These are phyloP conservation scores for Hirtodrosophila alboralis DNA, from an alignment of 2,888 invertebrate genomes.

Conservation along the genomic window DNA sequence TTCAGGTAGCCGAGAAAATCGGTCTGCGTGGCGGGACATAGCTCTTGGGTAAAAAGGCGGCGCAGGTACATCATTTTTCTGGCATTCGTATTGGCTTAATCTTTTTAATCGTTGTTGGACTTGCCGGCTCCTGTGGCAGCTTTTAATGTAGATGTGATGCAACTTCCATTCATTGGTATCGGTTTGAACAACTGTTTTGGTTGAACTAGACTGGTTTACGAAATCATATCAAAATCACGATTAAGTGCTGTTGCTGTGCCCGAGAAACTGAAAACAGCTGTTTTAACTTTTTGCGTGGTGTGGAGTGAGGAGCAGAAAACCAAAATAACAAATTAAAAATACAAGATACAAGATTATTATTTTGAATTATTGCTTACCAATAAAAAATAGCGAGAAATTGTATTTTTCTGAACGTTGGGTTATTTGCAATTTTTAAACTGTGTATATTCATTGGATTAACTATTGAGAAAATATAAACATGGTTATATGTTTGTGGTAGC, in stretches of 20 bases:
- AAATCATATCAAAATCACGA: conserved; percentile 50
- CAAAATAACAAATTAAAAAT: no score
- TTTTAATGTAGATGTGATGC: conserved; percentile 10
- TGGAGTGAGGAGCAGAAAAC: no score
- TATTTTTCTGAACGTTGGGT: no score
- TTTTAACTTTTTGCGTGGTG: no score
- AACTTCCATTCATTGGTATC: conserved; percentile 45
- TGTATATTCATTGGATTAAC: no score
- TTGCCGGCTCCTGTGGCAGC: conserved; percentile 16
- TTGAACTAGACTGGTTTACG: conserved; percentile 38
- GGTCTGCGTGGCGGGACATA: conserved; percentile 68
- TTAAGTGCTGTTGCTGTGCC: conserved; percentile 22
- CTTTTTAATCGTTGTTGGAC: conserved; percentile 8
- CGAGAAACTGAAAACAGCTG: neutral
- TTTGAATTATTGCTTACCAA: no score
- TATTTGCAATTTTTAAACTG: no score
- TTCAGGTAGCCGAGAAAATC: conserved; percentile 78
- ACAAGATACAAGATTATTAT: no score
- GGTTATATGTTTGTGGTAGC: no score
- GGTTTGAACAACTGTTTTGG: conserved; percentile 23
- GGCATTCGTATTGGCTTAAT: neutral
- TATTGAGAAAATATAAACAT: no score
- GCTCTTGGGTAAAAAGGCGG: conserved; percentile 81
- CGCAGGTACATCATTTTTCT: conserved; percentile 75
- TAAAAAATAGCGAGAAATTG: no score